Percentiles rank a stretch among this genome's conserved stretches.
phyloP scores from a whole-genome alignment of 2,888 invertebrate genomes.

The Lasioglossum malachurum region DNA sequence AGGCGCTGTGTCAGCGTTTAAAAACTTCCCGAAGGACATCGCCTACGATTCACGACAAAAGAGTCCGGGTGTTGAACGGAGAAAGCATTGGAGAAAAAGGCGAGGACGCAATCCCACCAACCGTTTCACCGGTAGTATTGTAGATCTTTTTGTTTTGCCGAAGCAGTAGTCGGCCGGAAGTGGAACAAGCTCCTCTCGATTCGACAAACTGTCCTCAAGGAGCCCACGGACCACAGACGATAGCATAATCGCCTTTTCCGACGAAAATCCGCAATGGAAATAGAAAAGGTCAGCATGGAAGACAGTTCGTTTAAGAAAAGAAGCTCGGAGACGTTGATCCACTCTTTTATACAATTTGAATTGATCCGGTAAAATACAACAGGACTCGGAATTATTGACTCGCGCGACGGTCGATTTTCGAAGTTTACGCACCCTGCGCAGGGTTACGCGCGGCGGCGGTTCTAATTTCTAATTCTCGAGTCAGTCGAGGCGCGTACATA shows the following conservation, averaged over 20 bases:
- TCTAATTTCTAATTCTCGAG: too few relatives aligned
- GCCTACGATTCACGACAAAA: slow-evolving; percentile 18
- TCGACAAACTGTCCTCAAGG: not conserved
- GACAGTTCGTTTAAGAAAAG: not conserved
- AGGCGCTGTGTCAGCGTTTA: slow-evolving; percentile 13
- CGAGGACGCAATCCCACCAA: slow-evolving; percentile 33
- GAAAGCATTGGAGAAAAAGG: slow-evolving; percentile 24
- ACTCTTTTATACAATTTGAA: too few relatives aligned
- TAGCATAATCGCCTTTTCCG: not conserved
- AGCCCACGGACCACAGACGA: not conserved
- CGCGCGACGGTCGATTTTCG: too few relatives aligned
- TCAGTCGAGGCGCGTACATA: too few relatives aligned
- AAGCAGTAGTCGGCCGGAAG: not conserved
- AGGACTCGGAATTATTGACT: too few relatives aligned
- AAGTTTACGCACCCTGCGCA: too few relatives aligned
- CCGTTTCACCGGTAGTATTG: slow-evolving; percentile 51
- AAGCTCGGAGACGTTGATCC: too few relatives aligned
- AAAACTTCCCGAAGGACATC: slow-evolving; percentile 38
- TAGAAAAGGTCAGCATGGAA: not conserved
- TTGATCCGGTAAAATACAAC: too few relatives aligned
- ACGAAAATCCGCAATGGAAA: not conserved
- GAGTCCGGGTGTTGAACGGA: slow-evolving; percentile 12
- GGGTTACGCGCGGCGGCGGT: too few relatives aligned
- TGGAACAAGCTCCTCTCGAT: not conserved
- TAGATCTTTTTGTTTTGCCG: slow-evolving; percentile 10